Conservation (phyloP, 2,888 invertebrate genomes). For the Callinectes sapidus region DNA sequence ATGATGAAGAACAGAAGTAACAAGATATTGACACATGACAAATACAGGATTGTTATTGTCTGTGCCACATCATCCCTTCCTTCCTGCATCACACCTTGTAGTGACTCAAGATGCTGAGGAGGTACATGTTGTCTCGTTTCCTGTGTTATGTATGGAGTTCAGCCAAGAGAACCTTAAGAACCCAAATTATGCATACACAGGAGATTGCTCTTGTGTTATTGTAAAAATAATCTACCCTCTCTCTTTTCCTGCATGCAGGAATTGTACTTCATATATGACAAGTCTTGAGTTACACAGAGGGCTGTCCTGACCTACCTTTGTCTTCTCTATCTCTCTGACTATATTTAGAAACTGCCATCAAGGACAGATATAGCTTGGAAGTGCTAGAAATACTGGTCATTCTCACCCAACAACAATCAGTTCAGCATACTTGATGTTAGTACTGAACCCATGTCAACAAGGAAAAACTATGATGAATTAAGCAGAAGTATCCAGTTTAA, state of each 20-base stretch:
- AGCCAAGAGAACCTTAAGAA: neutral
- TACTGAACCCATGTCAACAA: neutral
- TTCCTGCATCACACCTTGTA: neutral
- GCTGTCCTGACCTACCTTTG: neutral
- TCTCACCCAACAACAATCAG: neutral
- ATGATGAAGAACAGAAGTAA: neutral
- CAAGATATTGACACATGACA: neutral
- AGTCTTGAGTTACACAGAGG: neutral
- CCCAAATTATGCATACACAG: neutral
- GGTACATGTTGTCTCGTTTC: neutral
- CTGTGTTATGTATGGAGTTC: neutral
- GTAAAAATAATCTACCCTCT: neutral
- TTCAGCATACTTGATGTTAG: neutral
- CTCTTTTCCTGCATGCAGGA: slow-evolving; percentile 21
- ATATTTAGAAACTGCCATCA: neutral
- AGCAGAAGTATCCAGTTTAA: neutral
- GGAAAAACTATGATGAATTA: neutral
- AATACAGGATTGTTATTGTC: neutral
- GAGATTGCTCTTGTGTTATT: neutral
- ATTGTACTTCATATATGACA: neutral
- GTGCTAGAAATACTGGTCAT: neutral
- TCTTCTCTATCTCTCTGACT: slow-evolving; percentile 17
- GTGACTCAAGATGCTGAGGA: neutral
- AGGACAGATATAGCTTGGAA: neutral
- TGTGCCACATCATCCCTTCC: neutral